Base-by-base conservation (phyloP, 1,140 invertebrate species). In the Eubasilissa regina region DNA sequence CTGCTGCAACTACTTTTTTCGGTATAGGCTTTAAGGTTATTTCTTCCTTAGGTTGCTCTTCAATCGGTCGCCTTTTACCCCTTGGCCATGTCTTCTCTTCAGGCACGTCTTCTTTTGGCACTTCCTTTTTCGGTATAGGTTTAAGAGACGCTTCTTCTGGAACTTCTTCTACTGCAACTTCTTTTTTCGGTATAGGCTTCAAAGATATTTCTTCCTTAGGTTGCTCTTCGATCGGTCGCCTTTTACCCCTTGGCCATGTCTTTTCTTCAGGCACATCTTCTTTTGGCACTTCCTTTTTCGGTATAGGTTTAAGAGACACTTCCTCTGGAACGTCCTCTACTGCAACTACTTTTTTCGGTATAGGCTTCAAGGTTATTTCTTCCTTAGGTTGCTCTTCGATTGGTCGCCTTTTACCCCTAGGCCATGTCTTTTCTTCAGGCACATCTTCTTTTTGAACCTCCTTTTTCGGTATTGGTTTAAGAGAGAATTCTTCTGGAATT, bases 401-500 rank as follows among this genome's bases (percentile, higher is more conserved):
- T 21, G 86, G 84, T n/a, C 85, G 85, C 72, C 85, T 84, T 82
- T 88, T 89, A 56, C 87, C 88, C 51, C 83, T 86, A 12, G 86
- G 88, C 86, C 88, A 88, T 60, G 86, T 82, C 77, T 86, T 86
- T 80, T 85, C 84, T 80, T 86, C 87, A 1, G 86, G 81, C 74
- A 86, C 83, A 43, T 84, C 68, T 82, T 87, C 86, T 84, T 87
- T 81, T 13, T 51, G 75, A 13, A 85, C 84, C 66, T 86, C 83
- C 25, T 84, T 79, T 75, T 86, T 86, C 17, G 87, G 81, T 51
- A 89, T 85, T 75, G 87, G 89, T 72, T 91, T 91, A 0, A 91
- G 78, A 77, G 74, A 58, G 12, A 84, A 55, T 51, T 83, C 81
- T 66, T 85, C 72, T 48, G 84, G 55, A 17, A 17, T 21, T n/a